Evolutionary conservation across 2,888 invertebrate species (phyloP).

Genomic region (Drosophila suboccidentalis): DNA sequence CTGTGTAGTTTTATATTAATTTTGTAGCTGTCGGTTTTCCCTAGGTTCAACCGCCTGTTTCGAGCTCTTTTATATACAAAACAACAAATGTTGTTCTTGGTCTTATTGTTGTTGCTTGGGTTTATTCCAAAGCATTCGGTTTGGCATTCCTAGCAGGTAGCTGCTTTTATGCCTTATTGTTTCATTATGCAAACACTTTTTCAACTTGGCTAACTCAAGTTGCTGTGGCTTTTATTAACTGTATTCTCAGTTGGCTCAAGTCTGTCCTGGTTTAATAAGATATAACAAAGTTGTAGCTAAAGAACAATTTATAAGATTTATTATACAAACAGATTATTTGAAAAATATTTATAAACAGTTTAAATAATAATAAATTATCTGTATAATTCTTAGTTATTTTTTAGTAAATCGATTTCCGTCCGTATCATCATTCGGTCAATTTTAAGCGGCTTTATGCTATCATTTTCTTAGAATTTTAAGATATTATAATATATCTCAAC

Average conservation of each 20-base stretch:
- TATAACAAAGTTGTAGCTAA: constrained; percentile 3
- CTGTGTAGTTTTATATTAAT: constrained; percentile 61
- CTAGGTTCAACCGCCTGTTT: constrained; percentile 41
- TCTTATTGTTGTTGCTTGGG: not conserved
- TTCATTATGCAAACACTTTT: constrained; percentile 48
- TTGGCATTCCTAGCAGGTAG: constrained; percentile 24
- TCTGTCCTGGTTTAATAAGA: constrained; percentile 1
- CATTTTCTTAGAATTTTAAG: too few relatives aligned
- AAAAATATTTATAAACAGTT: not conserved
- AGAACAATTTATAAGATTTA: not conserved
- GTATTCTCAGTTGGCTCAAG: constrained; percentile 7
- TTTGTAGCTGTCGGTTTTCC: constrained; percentile 32
- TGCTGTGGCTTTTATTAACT: constrained; percentile 20
- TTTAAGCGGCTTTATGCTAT: not conserved
- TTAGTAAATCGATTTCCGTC: not conserved
- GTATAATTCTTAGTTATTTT: not conserved
- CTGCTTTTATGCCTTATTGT: constrained; percentile 30
- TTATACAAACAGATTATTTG: not conserved
- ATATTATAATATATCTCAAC: too few relatives aligned
- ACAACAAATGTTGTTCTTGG: constrained; percentile 31
- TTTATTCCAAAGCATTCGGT: constrained; percentile 10
- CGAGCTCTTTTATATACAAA: constrained; percentile 24
- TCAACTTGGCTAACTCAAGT: constrained; percentile 35
- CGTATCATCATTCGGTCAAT: not conserved
- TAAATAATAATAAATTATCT: not conserved